phyloP scores from a whole-genome alignment of 1,140 invertebrate genomes.

The Elysia chlorotica region DNA sequence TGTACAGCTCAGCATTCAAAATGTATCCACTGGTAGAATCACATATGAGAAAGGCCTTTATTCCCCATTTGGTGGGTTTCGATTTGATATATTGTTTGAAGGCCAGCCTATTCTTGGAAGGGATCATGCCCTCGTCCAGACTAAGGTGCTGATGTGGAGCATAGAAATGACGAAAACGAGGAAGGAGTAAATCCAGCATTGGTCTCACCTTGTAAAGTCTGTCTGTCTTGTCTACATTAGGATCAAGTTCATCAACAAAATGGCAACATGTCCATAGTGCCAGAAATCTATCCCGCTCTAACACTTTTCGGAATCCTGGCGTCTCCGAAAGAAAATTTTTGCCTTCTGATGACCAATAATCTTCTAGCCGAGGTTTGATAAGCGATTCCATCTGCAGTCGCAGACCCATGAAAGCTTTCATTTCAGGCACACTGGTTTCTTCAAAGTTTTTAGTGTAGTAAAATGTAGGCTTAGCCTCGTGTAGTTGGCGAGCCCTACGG shows the following conservation, averaged over 20 bases:
- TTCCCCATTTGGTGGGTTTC: constrained; percentile 34
- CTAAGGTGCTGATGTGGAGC: constrained; percentile 20
- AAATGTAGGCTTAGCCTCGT: neutral
- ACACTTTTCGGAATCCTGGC: constrained; percentile 4
- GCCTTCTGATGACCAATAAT: constrained; percentile 15
- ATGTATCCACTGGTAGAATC: constrained; percentile 26
- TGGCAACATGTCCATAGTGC: constrained; percentile 16
- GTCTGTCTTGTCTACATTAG: neutral
- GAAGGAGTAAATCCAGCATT: constrained; percentile 3
- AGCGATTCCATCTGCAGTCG: constrained; percentile 1
- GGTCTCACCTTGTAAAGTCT: constrained; percentile 10
- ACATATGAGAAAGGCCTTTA: constrained; percentile 27
- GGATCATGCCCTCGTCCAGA: constrained; percentile 34
- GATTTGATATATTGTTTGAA: constrained; percentile 29
- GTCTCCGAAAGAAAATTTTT: neutral
- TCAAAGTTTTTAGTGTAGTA: neutral
- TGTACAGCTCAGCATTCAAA: constrained; percentile 19
- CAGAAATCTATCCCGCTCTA: constrained; percentile 10
- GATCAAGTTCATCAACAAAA: constrained; percentile 8
- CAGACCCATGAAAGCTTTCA: neutral
- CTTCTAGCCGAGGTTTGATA: constrained; percentile 15
- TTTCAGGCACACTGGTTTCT: neutral
- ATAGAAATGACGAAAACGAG: constrained; percentile 10
- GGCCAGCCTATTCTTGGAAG: constrained; percentile 20
- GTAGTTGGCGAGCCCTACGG: neutral